Percentiles rank a stretch among this genome's conserved stretches.
Conservation (phyloP, 2,888 invertebrate genomes). For the Drosophila quinaria region DNA sequence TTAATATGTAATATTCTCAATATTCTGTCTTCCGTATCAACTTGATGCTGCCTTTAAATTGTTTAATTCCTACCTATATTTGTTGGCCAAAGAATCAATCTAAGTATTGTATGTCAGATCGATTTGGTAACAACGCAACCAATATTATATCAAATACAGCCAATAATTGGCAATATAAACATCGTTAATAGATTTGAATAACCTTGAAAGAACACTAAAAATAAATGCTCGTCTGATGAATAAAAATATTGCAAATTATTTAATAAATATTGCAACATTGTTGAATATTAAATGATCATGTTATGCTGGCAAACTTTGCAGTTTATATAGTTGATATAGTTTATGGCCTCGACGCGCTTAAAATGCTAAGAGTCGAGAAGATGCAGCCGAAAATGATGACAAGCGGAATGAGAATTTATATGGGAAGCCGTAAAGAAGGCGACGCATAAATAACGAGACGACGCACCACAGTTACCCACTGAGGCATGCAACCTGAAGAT, state of each 20-base stretch:
- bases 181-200: neutral
- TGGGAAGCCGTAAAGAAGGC: slow-evolving; percentile 79
- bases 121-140: neutral
- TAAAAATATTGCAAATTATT: neutral
- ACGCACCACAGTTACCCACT: slow-evolving; percentile 46
- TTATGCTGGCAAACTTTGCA: slow-evolving; percentile 15
- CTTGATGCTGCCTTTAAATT: too few species aligned
- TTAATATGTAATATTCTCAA: too few species aligned
- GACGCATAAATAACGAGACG: slow-evolving; percentile 64
- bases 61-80: too few species aligned
- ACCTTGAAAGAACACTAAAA: neutral
- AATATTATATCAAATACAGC: neutral
- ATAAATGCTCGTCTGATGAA: neutral
- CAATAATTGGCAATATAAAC: neutral
- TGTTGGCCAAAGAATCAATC: neutral
- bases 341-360: slow-evolving; percentile 48
- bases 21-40: too few species aligned
- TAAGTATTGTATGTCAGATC: neutral
- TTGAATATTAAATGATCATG: slow-evolving; percentile 18
- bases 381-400: slow-evolving; percentile 65
- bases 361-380: slow-evolving; percentile 39
- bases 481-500: slow-evolving; percentile 67
- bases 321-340: slow-evolving; percentile 10
- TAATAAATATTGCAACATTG: slow-evolving; percentile 25
- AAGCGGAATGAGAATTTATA: slow-evolving; percentile 78